A percentile compares a stretch with the other conserved stretches of the same genome.
Conservation (phyloP, 2,888 invertebrate genomes). For the Eristalis tenax region DNA sequence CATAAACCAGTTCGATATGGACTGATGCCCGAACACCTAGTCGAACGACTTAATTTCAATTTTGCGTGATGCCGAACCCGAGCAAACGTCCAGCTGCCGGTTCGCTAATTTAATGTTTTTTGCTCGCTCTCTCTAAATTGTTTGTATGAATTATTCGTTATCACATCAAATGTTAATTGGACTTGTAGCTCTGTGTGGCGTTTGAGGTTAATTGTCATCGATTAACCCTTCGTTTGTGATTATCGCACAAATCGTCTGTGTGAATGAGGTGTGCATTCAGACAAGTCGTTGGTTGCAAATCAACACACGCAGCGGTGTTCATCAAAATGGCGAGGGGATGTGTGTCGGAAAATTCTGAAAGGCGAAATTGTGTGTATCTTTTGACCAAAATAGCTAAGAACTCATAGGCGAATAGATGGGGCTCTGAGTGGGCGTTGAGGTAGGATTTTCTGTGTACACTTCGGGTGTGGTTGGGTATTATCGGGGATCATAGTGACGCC, state of each 20-base stretch:
- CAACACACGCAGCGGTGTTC: neutral
- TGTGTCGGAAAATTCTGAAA: neutral
- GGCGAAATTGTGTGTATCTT: neutral
- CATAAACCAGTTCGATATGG: neutral
- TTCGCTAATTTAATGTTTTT: neutral
- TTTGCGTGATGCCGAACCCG: conserved; percentile 29
- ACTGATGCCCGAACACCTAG: neutral
- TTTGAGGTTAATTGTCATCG: conserved; percentile 56
- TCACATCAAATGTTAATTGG: neutral
- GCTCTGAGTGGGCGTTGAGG: neutral
- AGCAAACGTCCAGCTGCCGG: conserved; percentile 16
- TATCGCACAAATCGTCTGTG: conserved; percentile 33
- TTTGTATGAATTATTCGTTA: neutral
- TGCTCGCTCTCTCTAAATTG: neutral
- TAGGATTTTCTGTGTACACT: neutral
- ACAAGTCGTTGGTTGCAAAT: neutral
- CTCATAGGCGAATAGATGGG: neutral
- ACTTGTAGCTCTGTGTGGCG: neutral
- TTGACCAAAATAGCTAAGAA: neutral
- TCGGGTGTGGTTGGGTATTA: neutral
- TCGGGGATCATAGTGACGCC: neutral
- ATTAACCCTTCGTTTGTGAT: conserved; percentile 58
- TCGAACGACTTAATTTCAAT: conserved; percentile 24
- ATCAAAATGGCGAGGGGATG: neutral
- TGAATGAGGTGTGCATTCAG: neutral